Evolutionary conservation across 2,113 vertebrate species (phyloP).

Genomic region (Lonchura striata): DNA sequence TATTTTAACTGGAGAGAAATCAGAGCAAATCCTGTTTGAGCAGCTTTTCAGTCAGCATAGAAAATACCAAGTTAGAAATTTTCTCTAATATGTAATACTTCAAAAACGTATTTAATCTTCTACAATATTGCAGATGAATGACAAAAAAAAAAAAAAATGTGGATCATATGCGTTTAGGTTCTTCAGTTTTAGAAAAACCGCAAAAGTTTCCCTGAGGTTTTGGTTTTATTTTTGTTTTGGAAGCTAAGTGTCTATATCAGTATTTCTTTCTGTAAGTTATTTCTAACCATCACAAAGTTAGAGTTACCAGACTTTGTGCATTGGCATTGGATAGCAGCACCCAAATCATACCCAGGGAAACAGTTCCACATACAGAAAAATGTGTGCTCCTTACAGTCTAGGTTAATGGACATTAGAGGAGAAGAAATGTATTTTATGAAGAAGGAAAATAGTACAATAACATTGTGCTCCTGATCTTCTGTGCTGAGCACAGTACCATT

Average conservation of each 20-base stretch:
- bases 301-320: not conserved
- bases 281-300: not conserved
- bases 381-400: not conserved
- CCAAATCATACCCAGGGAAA: not conserved
- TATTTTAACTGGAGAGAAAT: slow-evolving; percentile 44
- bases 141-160: not conserved
- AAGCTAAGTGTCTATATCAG: not conserved
- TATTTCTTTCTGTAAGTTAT: not conserved
- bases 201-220: not conserved
- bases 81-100: not conserved
- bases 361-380: not conserved
- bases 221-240: not conserved
- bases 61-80: not conserved
- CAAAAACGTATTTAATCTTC: not conserved
- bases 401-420: not conserved
- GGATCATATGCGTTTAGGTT: not conserved
- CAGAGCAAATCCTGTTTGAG: not conserved
- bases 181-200: not conserved
- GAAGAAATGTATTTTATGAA: not conserved
- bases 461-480: not conserved
- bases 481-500: not conserved
- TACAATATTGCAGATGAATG: not conserved
- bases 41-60: not conserved
- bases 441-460: not conserved
- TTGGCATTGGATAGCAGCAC: not conserved